Percentiles rank a stretch among this genome's conserved stretches.
Evolutionary conservation across 2,113 vertebrate genomes (phyloP).

Genomic region (Dicaeum eximium): DNA sequence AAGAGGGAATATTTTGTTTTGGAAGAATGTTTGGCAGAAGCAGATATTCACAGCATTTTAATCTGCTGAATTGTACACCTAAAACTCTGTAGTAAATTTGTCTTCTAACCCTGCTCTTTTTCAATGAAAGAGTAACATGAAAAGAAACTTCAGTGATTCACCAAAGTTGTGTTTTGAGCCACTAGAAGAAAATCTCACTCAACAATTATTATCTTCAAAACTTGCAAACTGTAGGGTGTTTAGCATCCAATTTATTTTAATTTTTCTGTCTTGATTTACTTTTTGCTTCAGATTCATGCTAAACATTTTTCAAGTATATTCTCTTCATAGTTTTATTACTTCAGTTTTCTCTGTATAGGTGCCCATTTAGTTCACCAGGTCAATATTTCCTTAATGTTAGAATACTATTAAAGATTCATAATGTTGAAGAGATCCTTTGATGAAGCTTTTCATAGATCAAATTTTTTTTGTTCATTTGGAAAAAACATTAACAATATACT

Average conservation of each 20-base stretch:
- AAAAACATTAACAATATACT: not conserved
- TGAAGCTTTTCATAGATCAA: not conserved
- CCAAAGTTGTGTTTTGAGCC: not conserved
- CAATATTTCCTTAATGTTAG: not conserved
- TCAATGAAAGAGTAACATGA: not conserved
- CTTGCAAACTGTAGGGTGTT: not conserved
- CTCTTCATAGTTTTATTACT: not conserved
- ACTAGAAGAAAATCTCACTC: not conserved
- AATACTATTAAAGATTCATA: not conserved
- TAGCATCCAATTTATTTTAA: not conserved
- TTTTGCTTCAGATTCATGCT: not conserved
- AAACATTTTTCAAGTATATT: not conserved
- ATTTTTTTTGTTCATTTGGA: not conserved
- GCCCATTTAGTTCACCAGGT: not conserved
- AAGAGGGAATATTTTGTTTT: not conserved
- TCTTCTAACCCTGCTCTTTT: not conserved
- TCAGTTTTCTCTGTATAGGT: not conserved
- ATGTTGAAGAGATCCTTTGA: not conserved
- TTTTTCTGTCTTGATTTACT: not conserved
- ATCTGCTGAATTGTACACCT: not conserved
- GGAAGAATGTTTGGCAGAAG: not conserved
- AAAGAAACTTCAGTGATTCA: not conserved
- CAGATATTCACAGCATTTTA: not conserved
- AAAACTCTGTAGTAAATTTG: not conserved
- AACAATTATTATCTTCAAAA: not conserved